A percentile compares a stretch with the other conserved stretches of the same genome.
Conservation (phyloP, 1,140 invertebrate species). For the Dendroctonus ponderosae region DNA sequence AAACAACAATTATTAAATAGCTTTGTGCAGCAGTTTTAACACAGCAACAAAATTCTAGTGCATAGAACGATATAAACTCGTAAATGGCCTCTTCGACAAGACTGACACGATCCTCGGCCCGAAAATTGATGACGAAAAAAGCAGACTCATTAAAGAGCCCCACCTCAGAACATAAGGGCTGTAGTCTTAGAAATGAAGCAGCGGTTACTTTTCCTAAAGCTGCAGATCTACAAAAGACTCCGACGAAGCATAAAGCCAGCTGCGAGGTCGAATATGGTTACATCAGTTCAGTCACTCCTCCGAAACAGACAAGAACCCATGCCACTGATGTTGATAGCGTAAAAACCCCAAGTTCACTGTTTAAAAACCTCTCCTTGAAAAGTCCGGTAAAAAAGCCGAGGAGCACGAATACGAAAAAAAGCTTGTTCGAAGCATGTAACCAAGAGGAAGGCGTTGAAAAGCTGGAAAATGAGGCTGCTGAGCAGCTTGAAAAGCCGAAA, state of each 20-base stretch:
- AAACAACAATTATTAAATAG: no score
- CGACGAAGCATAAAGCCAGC: conserved; percentile 31
- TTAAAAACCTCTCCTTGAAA: conserved; percentile 38
- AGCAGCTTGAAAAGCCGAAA: conserved; percentile 5
- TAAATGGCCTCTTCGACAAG: not conserved
- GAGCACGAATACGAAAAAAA: not conserved
- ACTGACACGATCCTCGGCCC: conserved; percentile 8
- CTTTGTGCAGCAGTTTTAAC: no score
- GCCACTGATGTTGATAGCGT: not conserved
- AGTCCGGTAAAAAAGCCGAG: conserved; percentile 35
- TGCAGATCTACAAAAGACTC: conserved; percentile 11
- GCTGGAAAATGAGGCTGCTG: not conserved
- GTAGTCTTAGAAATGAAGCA: conserved; percentile 5
- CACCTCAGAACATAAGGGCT: conserved; percentile 1
- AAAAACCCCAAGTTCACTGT: conserved; percentile 40
- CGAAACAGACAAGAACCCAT: conserved; percentile 41
- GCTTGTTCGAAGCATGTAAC: not conserved
- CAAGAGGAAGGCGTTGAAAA: conserved; percentile 23
- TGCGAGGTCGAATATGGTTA: conserved; percentile 3
- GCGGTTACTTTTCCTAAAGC: not conserved
- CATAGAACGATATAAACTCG: no score
- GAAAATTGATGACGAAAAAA: not conserved
- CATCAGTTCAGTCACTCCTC: conserved; percentile 39
- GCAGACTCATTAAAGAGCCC: not conserved
- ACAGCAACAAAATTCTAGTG: no score